Conservation (phyloP, 2,888 invertebrate species). For the Pediacus dermestoides region DNA sequence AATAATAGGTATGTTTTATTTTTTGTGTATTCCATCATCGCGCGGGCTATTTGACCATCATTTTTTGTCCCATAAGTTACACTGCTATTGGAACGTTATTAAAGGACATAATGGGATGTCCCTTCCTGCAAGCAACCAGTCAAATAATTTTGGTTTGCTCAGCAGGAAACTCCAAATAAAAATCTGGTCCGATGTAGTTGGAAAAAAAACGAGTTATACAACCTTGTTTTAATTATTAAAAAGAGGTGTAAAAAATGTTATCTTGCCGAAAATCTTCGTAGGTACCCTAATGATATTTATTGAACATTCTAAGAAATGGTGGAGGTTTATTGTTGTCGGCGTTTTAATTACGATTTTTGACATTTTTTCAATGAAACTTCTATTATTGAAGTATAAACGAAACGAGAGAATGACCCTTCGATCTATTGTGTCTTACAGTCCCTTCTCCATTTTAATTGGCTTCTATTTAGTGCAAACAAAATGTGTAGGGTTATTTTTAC, state of each 20-base stretch:
- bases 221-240: slow-evolving; percentile 42
- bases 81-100: slow-evolving; percentile 31
- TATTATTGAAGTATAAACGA: slow-evolving; percentile 19
- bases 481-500: slow-evolving; percentile 10
- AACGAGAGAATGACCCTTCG: slow-evolving; percentile 12
- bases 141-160: slow-evolving; percentile 9
- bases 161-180: slow-evolving; percentile 3
- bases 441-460: slow-evolving; percentile 13
- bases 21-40: slow-evolving; percentile 3
- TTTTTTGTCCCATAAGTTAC: slow-evolving; percentile 22
- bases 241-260: slow-evolving; percentile 40
- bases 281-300: slow-evolving; percentile 34
- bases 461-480: slow-evolving; percentile 15
- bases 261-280: slow-evolving; percentile 30
- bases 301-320: slow-evolving; percentile 30
- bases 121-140: slow-evolving; percentile 26
- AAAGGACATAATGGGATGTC: slow-evolving; percentile 34
- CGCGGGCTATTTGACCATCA: not conserved
- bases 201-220: slow-evolving; percentile 39
- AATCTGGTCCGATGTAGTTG: slow-evolving; percentile 17
- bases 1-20: slow-evolving; percentile 8
- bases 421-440: slow-evolving; percentile 16
- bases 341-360: slow-evolving; percentile 28
- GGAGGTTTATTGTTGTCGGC: slow-evolving; percentile 24
- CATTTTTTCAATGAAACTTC: slow-evolving; percentile 24